phyloP scores from a whole-genome alignment of 2,888 invertebrate genomes.

The Hydraecia micacea region DNA sequence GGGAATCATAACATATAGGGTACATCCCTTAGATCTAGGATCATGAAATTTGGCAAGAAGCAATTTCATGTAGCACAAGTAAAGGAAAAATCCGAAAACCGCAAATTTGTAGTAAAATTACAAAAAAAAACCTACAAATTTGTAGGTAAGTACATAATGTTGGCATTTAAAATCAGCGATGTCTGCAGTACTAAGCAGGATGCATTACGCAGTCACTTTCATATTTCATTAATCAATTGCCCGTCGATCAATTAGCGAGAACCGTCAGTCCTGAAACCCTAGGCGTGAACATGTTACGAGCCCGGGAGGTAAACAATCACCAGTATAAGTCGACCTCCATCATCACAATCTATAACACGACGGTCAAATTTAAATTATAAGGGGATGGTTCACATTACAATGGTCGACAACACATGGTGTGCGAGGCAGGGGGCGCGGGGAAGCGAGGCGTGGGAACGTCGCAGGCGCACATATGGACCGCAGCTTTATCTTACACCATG shows the following conservation, averaged over 20 bases:
- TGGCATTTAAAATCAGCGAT: constrained; percentile 38
- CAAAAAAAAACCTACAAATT: too few relatives aligned
- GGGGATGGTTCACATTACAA: constrained; percentile 73
- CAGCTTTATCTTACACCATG: constrained; percentile 87
- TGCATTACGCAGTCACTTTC: constrained; percentile 72
- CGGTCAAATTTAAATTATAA: constrained; percentile 63
- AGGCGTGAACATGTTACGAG: constrained; percentile 82
- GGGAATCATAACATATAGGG: too few relatives aligned
- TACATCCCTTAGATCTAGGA: too few relatives aligned
- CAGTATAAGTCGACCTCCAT: constrained; percentile 73
- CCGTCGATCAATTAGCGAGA: constrained; percentile 85
- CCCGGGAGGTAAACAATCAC: constrained; percentile 85
- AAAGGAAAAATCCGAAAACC: too few relatives aligned
- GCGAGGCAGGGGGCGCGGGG: constrained; percentile 71
- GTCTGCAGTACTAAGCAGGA: constrained; percentile 56
- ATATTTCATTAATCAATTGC: constrained; percentile 86
- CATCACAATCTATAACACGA: constrained; percentile 56
- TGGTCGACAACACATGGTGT: constrained; percentile 82
- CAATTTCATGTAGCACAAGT: too few relatives aligned
- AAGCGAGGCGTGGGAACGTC: constrained; percentile 83
- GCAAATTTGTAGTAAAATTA: too few relatives aligned
- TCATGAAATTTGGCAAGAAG: too few relatives aligned
- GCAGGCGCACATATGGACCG: constrained; percentile 86
- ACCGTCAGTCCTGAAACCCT: constrained; percentile 85
- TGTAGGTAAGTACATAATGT: too few relatives aligned